These are phyloP conservation scores for Poeciliopsis occidentalis DNA, from an alignment of 2,113 vertebrate genomes.

Conservation along the genomic window DNA sequence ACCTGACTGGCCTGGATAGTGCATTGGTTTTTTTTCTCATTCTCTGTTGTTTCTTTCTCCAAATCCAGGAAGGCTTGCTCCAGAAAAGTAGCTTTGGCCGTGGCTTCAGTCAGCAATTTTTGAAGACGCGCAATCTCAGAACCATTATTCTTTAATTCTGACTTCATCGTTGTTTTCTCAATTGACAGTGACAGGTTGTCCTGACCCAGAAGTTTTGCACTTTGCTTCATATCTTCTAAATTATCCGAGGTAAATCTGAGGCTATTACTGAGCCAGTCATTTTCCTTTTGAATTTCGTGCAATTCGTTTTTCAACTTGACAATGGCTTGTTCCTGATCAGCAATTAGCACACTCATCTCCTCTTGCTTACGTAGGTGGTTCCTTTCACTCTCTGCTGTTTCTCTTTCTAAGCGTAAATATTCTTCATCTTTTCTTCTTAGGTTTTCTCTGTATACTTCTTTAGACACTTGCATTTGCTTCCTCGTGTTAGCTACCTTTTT, in stretches of 20 bases:
- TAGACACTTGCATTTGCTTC: too few species aligned
- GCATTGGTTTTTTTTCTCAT: slow-evolving; percentile 56
- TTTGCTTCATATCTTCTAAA: slow-evolving; percentile 73
- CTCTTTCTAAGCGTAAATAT: too few species aligned
- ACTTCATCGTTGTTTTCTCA: slow-evolving; percentile 83
- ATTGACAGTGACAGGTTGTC: slow-evolving; percentile 73
- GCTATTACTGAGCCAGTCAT: slow-evolving; percentile 78
- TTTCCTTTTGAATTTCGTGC: slow-evolving; percentile 84
- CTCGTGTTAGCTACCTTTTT: too few species aligned
- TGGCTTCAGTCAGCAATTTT: slow-evolving; percentile 74
- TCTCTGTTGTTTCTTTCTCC: slow-evolving; percentile 36
- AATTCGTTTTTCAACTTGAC: slow-evolving; percentile 78
- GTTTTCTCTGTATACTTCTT: too few species aligned
- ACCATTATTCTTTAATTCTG: slow-evolving; percentile 79
- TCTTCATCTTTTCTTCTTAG: too few species aligned
- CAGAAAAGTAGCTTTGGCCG: slow-evolving; percentile 73
- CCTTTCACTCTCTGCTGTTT: too few species aligned
- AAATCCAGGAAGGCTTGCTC: slow-evolving; percentile 70
- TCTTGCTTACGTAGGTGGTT: too few species aligned
- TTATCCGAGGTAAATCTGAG: slow-evolving; percentile 82
- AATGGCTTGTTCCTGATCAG: too few species aligned
- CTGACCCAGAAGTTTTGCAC: slow-evolving; percentile 9
- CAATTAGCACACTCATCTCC: too few species aligned
- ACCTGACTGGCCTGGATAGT: slow-evolving; percentile 66
- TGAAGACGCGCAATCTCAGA: slow-evolving; percentile 77